Evolutionary conservation across 2,888 invertebrate species (phyloP), one percentile per base, ranked within the genome.

Genomic region (Amphipoea lucens): DNA sequence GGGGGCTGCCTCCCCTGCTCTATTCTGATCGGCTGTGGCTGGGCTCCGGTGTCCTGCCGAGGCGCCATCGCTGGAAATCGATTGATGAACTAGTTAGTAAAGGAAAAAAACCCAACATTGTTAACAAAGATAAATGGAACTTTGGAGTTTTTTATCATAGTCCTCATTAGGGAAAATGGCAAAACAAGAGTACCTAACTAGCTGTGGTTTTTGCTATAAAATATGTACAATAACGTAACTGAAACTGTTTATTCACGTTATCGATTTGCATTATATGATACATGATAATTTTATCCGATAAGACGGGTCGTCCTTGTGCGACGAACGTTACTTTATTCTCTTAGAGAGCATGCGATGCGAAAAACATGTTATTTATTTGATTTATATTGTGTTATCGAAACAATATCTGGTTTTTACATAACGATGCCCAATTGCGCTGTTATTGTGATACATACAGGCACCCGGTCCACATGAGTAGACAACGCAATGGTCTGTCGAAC

Each of bases 1-100:
- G 95, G 95, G 48, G 95, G 94, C 9, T 93, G 91, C 82, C 93
- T 90, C 71, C 88, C 89, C 66, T 91, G 92, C 79, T 93, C 94
- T 76, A 92, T 90, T 75, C 91, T 93, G 83, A 94, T 90, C 73
- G 92, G 90, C 83, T 93, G 94, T 62, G 95, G 93, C 86, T 92
- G 94, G 69, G 93, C 87, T 78, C 94, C 92, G 82, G 94, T 84
- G 88, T 96, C 95, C 90, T 96, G 94, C 78, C 96, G 96, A 87
- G 96, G 96, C 87, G 96, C 92, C 96, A 96, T 96, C 67, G 81
- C 95, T 94, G 93, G 66, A 89, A 89, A 89, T 88, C 85, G 82
- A 88, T 87, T 83, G 67, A 83, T 82, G 71, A 84, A 81, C 69
- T 71, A 71, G 42, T 87, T 54, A 88, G 71, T 74, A 67, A 63